A percentile compares a stretch with the other conserved stretches of the same genome.
Conservation (phyloP, 1,140 invertebrate species). For the Zaprionus nigranus region DNA sequence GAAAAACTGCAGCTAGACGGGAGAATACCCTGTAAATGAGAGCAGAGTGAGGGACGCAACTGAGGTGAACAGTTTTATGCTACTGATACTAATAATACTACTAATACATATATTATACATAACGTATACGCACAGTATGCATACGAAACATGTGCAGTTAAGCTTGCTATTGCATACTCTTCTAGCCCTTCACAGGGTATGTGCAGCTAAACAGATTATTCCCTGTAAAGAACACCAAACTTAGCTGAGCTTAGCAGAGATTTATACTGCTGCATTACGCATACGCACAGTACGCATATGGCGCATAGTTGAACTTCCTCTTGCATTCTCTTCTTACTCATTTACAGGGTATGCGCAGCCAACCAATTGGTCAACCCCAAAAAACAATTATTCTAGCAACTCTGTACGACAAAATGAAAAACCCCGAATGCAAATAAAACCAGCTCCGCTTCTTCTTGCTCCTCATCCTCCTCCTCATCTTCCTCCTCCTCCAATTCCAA, state of each 20-base stretch:
- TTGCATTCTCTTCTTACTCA: background rate
- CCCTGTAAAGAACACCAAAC: background rate
- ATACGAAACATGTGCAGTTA: no score
- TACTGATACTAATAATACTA: no score
- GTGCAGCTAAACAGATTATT: background rate
- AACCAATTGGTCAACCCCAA: slow-evolving; percentile 12
- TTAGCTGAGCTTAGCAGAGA: background rate
- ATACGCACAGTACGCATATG: background rate
- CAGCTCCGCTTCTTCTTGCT: background rate
- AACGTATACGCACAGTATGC: no score
- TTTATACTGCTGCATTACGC: background rate
- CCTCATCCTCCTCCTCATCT: no score
- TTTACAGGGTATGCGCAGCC: slow-evolving; percentile 13
- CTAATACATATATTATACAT: no score
- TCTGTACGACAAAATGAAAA: slow-evolving; percentile 31
- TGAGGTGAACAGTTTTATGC: no score
- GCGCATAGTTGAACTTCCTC: background rate
- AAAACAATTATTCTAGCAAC: slow-evolving; percentile 33
- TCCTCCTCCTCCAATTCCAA: slow-evolving; percentile 7
- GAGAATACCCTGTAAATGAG: background rate
- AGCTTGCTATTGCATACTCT: no score
- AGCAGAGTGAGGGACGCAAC: background rate
- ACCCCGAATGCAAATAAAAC: slow-evolving; percentile 34
- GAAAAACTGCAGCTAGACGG: background rate
- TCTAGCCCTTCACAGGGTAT: no score